Evolutionary conservation across 2,888 invertebrate species (phyloP).

Genomic region (Lasioglossum malachurum): DNA sequence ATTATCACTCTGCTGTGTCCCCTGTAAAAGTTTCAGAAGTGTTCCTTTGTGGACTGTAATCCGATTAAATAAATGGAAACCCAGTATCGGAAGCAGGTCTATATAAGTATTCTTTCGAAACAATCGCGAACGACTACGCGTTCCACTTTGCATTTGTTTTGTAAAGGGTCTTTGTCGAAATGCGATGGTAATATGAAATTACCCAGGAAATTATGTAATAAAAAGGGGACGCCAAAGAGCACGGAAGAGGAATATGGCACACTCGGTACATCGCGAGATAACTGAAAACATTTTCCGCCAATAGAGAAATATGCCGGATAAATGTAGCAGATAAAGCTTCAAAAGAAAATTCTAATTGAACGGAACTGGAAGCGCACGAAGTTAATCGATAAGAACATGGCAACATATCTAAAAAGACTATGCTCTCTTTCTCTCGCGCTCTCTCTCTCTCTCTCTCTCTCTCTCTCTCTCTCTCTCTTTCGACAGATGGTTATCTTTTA

Average conservation of each 20-base stretch:
- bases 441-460: background rate
- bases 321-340: conserved; percentile 10
- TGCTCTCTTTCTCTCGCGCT: background rate
- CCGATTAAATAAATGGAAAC: background rate
- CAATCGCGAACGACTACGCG: background rate
- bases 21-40: background rate
- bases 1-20: background rate
- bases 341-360: conserved; percentile 23
- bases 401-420: background rate
- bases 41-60: background rate
- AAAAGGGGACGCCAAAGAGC: background rate
- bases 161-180: background rate
- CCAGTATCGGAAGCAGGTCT: background rate
- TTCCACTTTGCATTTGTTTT: background rate
- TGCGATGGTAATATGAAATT: conserved; percentile 2
- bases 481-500: conserved; percentile 1
- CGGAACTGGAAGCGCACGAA: background rate
- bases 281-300: conserved; percentile 3
- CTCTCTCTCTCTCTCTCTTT: background rate
- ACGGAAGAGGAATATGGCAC: background rate
- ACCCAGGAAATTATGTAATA: background rate
- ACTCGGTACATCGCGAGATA: background rate
- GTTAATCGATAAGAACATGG: conserved; percentile 5
- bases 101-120: background rate
- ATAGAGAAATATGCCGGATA: conserved; percentile 9